These are phyloP conservation scores for Danio rerio DNA, from an alignment of 2,113 vertebrate species.

Conservation along the genomic window GRCz12tu NC_133176.1:9636501-9637000, in stretches of 20 bases:
- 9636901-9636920: not conserved
- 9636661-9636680: constrained; percentile 29
- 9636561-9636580: too few relatives aligned
- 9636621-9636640: not conserved
- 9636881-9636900: constrained; percentile 42
- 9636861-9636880: not conserved
- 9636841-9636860: not conserved
- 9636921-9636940: not conserved
- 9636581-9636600: too few relatives aligned
- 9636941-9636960: not conserved
- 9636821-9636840: not conserved
- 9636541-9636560: too few relatives aligned
- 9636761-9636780: constrained; percentile 7
- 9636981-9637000: not conserved
- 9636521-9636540: too few relatives aligned
- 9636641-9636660: too few relatives aligned
- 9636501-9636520: too few relatives aligned
- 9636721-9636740: constrained; percentile 62
- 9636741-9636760: constrained; percentile 61
- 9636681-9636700: constrained; percentile 57
- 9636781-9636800: not conserved
- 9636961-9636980: too few relatives aligned
- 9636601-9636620: too few relatives aligned
- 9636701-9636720: constrained; percentile 58
- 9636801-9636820: not conserved